Conservation (phyloP, 2,888 invertebrate species). For the Eucera pruinosa region DNA sequence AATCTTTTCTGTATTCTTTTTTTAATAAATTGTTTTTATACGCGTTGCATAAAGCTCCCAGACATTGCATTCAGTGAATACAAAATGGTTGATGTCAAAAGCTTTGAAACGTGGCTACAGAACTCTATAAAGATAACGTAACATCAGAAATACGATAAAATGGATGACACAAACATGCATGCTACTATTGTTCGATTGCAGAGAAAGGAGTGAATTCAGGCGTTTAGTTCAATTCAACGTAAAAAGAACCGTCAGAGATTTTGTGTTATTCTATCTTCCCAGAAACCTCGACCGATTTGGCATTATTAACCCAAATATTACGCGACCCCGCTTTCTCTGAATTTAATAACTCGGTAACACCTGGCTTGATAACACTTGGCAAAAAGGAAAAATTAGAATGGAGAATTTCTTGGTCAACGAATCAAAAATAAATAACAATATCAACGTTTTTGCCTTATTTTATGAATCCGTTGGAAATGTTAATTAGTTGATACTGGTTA, state of each 20-base stretch:
- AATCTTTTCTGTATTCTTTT: too few species aligned
- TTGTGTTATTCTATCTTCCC: neutral
- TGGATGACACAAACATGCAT: neutral
- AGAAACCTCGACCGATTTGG: conserved; percentile 5
- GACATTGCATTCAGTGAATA: neutral
- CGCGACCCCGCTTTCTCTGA: conserved; percentile 2
- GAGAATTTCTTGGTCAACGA: neutral
- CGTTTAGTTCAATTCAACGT: neutral
- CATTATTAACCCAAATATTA: conserved; percentile 24
- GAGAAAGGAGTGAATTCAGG: neutral
- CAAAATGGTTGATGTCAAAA: neutral
- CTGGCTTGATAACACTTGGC: conserved; percentile 1
- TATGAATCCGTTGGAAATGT: too few species aligned
- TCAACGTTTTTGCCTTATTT: too few species aligned
- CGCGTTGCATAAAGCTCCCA: neutral
- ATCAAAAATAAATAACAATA: neutral
- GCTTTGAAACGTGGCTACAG: neutral
- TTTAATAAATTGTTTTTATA: neutral
- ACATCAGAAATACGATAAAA: conserved; percentile 1
- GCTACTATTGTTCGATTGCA: neutral
- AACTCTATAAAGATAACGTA: conserved; percentile 7
- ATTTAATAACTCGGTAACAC: conserved; percentile 3
- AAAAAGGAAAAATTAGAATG: neutral
- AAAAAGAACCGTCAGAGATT: neutral
- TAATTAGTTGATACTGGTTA: too few species aligned